phyloP scores from a whole-genome alignment of 2,888 invertebrate genomes.

The Idaea dimidiata region DNA sequence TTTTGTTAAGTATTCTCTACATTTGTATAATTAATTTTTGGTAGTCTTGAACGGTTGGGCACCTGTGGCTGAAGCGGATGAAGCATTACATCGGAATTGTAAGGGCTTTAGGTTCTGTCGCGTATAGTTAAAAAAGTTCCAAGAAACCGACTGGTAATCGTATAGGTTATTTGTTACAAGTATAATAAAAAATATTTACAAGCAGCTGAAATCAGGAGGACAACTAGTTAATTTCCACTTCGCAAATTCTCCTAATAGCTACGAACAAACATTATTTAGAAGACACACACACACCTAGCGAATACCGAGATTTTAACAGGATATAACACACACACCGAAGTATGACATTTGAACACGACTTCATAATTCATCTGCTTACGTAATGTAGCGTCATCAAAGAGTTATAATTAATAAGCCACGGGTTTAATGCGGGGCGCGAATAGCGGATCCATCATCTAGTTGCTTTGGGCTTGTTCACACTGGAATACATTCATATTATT shows the following conservation, averaged over 20 bases:
- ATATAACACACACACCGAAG: background rate
- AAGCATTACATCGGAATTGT: no score
- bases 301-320: background rate
- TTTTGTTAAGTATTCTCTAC: no score
- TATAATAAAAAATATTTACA: no score
- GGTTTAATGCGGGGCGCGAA: slow-evolving; percentile 34
- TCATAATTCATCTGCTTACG: background rate
- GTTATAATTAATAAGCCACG: slow-evolving; percentile 36
- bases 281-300: background rate
- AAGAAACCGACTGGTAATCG: no score
- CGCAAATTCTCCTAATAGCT: background rate
- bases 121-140: no score
- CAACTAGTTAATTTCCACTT: background rate
- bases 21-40: no score
- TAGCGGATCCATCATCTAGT: slow-evolving; percentile 35
- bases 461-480: slow-evolving; percentile 11
- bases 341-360: slow-evolving; percentile 1
- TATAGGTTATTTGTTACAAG: no score
- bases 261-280: background rate
- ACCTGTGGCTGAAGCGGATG: no score
- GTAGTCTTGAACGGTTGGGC: no score
- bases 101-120: no score
- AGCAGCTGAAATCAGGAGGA: no score
- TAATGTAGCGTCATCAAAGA: slow-evolving; percentile 28
- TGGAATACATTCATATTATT: slow-evolving; percentile 5